These are phyloP conservation scores for Periphyllus acericola DNA, from an alignment of 2,888 invertebrate species.

Conservation along the genomic window DNA sequence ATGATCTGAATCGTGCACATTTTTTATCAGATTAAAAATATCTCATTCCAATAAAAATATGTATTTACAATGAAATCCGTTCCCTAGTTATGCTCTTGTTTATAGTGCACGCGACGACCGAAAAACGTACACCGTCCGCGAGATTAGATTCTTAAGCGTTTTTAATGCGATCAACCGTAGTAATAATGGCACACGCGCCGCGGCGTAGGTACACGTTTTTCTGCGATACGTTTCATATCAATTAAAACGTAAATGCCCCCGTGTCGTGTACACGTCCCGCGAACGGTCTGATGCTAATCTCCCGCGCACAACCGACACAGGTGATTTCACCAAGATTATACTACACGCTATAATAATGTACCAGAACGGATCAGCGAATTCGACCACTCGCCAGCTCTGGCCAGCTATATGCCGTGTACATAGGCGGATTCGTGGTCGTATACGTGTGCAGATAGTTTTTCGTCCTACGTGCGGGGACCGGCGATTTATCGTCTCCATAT, in stretches of 20 bases:
- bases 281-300: background rate
- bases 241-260: background rate
- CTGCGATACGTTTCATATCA: background rate
- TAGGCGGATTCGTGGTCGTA: background rate
- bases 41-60: too few relatives aligned
- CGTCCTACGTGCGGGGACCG: conserved; percentile 30
- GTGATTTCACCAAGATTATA: background rate
- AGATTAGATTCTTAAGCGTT: too few relatives aligned
- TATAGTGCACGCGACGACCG: too few relatives aligned
- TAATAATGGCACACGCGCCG: too few relatives aligned
- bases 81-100: too few relatives aligned
- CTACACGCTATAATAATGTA: background rate
- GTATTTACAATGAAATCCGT: too few relatives aligned
- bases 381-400: background rate
- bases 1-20: too few relatives aligned
- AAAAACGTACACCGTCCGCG: too few relatives aligned
- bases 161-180: too few relatives aligned
- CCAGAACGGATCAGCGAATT: background rate
- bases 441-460: background rate
- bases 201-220: too few relatives aligned
- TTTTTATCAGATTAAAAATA: too few relatives aligned
- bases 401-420: background rate
- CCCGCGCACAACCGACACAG: background rate
- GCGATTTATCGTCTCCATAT: conserved; percentile 50
- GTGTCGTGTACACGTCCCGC: background rate